phyloP scores from a whole-genome alignment of 2,113 vertebrate species.

The Psittacara wagleri region DNA sequence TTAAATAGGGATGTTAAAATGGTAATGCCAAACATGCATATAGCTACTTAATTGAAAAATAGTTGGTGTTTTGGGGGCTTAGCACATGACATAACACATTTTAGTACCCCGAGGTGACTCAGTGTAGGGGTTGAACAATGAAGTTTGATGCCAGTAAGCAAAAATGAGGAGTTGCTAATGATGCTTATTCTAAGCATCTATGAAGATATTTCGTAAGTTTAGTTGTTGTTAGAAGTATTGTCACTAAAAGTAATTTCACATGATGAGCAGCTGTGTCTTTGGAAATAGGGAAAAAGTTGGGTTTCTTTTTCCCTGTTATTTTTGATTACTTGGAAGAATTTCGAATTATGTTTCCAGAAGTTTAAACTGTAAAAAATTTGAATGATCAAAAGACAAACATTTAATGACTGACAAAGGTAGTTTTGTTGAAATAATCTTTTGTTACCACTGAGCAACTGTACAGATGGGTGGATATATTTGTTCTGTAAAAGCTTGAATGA shows the following conservation, averaged over 20 bases:
- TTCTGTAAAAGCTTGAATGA: neutral
- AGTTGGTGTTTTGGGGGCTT: neutral
- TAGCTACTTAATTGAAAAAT: neutral
- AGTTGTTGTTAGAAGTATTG: neutral
- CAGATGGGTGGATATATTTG: neutral
- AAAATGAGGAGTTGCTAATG: neutral
- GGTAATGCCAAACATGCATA: neutral
- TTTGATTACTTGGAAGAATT: neutral
- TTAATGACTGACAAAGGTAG: neutral
- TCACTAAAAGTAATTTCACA: neutral
- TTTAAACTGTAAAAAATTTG: neutral
- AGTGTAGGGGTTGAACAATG: neutral
- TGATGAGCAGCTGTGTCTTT: neutral
- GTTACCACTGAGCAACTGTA: neutral
- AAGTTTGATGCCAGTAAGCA: neutral
- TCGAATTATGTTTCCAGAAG: neutral
- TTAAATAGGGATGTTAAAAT: neutral
- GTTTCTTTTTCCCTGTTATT: neutral
- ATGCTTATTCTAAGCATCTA: neutral
- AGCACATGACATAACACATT: neutral
- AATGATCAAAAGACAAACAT: neutral
- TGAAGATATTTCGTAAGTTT: neutral
- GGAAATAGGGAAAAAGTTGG: neutral
- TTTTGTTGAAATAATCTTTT: neutral
- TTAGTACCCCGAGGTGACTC: neutral